Evolutionary conservation across 2,113 vertebrate genomes (phyloP).

Genomic region (Tinamus guttatus): DNA sequence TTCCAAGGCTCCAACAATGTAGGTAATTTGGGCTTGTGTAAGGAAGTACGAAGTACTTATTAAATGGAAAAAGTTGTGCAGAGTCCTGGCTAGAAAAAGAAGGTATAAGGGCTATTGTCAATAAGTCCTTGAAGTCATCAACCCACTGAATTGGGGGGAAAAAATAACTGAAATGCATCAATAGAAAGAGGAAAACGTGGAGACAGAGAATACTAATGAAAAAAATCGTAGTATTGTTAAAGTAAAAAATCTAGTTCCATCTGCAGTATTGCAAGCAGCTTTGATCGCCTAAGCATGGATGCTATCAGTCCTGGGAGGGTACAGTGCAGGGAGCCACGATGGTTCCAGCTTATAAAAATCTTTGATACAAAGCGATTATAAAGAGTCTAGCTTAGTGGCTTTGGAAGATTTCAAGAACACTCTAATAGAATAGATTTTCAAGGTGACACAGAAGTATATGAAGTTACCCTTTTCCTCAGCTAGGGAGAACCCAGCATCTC

Average conservation of each 20-base stretch:
- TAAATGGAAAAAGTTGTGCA: slow-evolving; percentile 56
- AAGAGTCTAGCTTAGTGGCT: slow-evolving; percentile 51
- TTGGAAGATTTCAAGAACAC: slow-evolving; percentile 3
- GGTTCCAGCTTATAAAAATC: slow-evolving; percentile 4
- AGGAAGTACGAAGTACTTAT: slow-evolving; percentile 59
- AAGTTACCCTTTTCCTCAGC: slow-evolving; percentile 58
- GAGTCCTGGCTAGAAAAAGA: slow-evolving; percentile 53
- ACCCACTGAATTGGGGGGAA: background rate
- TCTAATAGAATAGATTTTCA: slow-evolving; percentile 40
- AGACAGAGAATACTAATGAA: slow-evolving; percentile 44
- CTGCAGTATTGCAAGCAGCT: slow-evolving; percentile 22
- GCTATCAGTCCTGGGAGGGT: background rate
- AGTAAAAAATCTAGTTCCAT: slow-evolving; percentile 23
- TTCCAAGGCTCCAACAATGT: slow-evolving; percentile 31
- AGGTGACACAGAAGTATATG: slow-evolving; percentile 52
- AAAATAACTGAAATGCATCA: slow-evolving; percentile 28
- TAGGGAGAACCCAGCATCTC: slow-evolving; percentile 23
- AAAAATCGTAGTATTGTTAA: background rate
- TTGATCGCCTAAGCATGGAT: background rate
- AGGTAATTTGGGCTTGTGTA: slow-evolving; percentile 44
- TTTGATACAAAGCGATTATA: slow-evolving; percentile 30
- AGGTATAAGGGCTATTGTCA: slow-evolving; percentile 47
- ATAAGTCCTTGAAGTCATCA: slow-evolving; percentile 52
- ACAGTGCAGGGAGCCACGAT: background rate
- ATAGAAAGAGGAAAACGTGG: slow-evolving; percentile 17